Base-by-base conservation (phyloP, 2,797 vertebrate species). In the Tiaroga cobitis region DNA sequence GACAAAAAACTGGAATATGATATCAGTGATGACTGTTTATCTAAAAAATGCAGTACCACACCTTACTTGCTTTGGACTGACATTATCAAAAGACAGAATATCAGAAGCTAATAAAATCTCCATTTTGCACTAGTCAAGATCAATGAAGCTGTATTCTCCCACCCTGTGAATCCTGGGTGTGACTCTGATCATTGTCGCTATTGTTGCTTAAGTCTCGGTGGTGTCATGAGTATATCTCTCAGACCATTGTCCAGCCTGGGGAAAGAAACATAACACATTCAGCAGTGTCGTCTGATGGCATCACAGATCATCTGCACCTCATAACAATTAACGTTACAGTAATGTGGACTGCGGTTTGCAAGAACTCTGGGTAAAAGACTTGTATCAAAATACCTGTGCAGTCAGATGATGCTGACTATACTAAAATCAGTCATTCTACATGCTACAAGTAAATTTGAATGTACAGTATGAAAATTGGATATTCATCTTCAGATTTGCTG, bases 81-180 rank as follows among this genome's bases (percentile, higher is more conserved):
- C 41, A 21, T 85, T 70, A 61, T n/a, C 67, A 46, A 37, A 18
- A 15, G 16, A 59, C 24, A 29, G 68, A 73, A 73, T 82, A 46
- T 43, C 81, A 43, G 39, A 21, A 77, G 43, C 4, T 54, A 68
- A 78, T 26, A 19, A 54, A 84, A 39, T 68, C 32, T 15, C 4
- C 34, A 51, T 70, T 49, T 43, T 43, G n/a, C 32, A 6, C 21
- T 2, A 59, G 24, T 77, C 51, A 34, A 67, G 43, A 61, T 56
- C 67, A 26, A 15, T 72, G 41, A 54, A 46, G 46, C 5, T 56
- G n/a, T 32, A 61, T 68, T 67, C 54, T 83, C 19, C 77, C 69
- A 59, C 70, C 34, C 77, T 61, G 63, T 75, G 54, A 78, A 74
- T 75, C 80, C 81, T 39, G 41, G 85, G 74, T 43, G 82, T 80